Percentiles rank a stretch among this genome's conserved stretches.
These are phyloP conservation scores for Drosophila rhopaloa DNA, from an alignment of 1,140 invertebrate species.

Conservation along the genomic window DNA sequence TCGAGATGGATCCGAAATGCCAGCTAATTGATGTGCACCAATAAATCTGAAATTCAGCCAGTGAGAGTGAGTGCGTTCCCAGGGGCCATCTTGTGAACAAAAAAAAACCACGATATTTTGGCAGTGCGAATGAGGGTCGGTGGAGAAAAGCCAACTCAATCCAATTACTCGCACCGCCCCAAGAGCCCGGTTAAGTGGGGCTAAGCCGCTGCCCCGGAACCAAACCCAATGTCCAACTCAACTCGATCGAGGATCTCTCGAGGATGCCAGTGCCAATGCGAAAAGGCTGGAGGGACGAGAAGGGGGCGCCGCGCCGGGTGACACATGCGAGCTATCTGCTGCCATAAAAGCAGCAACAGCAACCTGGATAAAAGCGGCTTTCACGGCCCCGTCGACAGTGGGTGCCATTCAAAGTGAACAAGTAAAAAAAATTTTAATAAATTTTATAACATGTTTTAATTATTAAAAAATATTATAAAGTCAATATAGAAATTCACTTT, in stretches of 20 bases:
- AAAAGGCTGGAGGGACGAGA: constrained; percentile 25
- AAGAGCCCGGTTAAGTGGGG: constrained; percentile 46
- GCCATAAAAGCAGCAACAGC: constrained; percentile 76
- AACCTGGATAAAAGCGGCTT: constrained; percentile 66
- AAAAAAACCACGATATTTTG: constrained; percentile 23
- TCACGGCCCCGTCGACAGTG: constrained; percentile 30
- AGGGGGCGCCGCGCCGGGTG: constrained; percentile 44
- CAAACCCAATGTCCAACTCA: constrained; percentile 14
- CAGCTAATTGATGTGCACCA: constrained; percentile 73
- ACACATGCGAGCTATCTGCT: constrained; percentile 73
- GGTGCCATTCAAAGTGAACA: neutral
- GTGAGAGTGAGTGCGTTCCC: constrained; percentile 17
- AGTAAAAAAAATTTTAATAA: neutral
- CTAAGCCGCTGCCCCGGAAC: constrained; percentile 41
- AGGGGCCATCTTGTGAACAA: constrained; percentile 5
- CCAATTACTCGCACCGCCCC: constrained; percentile 45
- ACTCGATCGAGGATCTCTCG: constrained; percentile 13
- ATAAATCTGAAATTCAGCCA: constrained; percentile 63
- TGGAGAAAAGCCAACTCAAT: constrained; percentile 47
- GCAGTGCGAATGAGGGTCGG: constrained; percentile 35
- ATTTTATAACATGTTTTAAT: too few relatives aligned
- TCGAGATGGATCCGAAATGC: constrained; percentile 24
- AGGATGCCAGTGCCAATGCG: constrained; percentile 11
- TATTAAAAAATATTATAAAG: too few relatives aligned
- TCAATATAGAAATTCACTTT: too few relatives aligned